These are phyloP conservation scores for Nixonia krombeini DNA, from an alignment of 1,140 invertebrate genomes.

Conservation along the genomic window DNA sequence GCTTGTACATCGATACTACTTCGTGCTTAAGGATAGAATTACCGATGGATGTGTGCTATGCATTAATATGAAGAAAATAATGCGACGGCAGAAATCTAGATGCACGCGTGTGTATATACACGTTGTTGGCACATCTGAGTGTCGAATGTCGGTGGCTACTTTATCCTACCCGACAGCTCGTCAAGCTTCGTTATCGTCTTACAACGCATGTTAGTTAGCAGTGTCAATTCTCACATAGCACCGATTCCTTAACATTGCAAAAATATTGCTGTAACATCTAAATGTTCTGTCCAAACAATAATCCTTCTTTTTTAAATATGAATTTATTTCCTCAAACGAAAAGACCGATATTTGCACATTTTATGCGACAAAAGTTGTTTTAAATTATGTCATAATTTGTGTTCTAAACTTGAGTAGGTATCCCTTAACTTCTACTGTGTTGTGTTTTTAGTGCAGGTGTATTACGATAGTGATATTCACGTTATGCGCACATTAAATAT, in stretches of 20 bases:
- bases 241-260: not conserved
- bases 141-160: slow-evolving; percentile 64
- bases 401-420: no score
- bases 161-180: slow-evolving; percentile 64
- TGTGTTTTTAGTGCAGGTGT: no score
- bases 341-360: no score
- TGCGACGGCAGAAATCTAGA: slow-evolving; percentile 32
- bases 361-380: no score
- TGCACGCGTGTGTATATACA: slow-evolving; percentile 20
- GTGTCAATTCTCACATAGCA: slow-evolving; percentile 11
- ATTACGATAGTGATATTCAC: no score
- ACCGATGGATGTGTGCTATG: slow-evolving; percentile 49
- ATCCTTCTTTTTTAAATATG: no score
- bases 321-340: no score
- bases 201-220: slow-evolving; percentile 51
- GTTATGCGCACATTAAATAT: no score
- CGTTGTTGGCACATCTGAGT: slow-evolving; percentile 53
- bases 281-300: no score
- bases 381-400: no score
- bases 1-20: slow-evolving; percentile 7
- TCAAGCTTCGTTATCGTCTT: slow-evolving; percentile 69
- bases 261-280: not conserved
- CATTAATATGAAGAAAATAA: slow-evolving; percentile 57
- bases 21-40: slow-evolving; percentile 37
- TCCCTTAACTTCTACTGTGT: no score